Percentiles rank a stretch among this genome's conserved stretches.
phyloP scores from a whole-genome alignment of 1,140 invertebrate species.

The Ericerus pela region DNA sequence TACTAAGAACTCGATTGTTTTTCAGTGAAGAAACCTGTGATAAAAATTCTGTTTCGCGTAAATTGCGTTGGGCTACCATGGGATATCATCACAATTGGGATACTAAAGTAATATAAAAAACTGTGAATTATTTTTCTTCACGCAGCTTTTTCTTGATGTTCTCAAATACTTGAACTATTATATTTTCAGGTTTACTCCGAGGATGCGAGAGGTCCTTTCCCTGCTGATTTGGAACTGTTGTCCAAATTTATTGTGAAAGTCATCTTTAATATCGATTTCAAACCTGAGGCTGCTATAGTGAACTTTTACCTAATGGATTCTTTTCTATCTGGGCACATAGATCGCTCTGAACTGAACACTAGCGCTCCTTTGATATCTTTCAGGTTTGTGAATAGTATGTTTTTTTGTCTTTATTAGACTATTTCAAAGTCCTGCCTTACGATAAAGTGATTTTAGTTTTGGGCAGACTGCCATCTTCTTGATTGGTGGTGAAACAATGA shows the following conservation, averaged over 20 bases:
- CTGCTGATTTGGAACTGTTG: conserved; percentile 48
- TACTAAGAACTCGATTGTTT: neutral
- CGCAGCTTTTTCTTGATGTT: neutral
- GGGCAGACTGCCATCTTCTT: conserved; percentile 75
- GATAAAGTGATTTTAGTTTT: conserved; percentile 43
- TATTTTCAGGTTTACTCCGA: conserved; percentile 48
- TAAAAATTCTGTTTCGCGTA: too few relatives aligned
- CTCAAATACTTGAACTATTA: neutral
- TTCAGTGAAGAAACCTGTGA: conserved; percentile 18
- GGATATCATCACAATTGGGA: conserved; percentile 95
- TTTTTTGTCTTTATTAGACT: neutral
- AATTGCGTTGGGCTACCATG: conserved; percentile 77
- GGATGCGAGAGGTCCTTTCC: conserved; percentile 47
- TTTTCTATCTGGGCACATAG: conserved; percentile 75
- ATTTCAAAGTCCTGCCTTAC: neutral
- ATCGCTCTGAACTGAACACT: conserved; percentile 75
- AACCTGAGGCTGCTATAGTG: conserved; percentile 77
- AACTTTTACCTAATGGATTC: conserved; percentile 90
- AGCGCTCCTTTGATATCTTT: conserved; percentile 76
- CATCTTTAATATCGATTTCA: conserved; percentile 44
- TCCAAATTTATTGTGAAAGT: conserved; percentile 46
- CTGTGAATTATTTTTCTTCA: too few relatives aligned
- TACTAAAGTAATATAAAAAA: conserved; percentile 61
- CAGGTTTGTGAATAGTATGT: conserved; percentile 35
- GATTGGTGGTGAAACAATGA: conserved; percentile 52